These are phyloP conservation scores for Orchesellides sinensis DNA, from an alignment of 2,888 invertebrate species.

Conservation along the genomic window DNA sequence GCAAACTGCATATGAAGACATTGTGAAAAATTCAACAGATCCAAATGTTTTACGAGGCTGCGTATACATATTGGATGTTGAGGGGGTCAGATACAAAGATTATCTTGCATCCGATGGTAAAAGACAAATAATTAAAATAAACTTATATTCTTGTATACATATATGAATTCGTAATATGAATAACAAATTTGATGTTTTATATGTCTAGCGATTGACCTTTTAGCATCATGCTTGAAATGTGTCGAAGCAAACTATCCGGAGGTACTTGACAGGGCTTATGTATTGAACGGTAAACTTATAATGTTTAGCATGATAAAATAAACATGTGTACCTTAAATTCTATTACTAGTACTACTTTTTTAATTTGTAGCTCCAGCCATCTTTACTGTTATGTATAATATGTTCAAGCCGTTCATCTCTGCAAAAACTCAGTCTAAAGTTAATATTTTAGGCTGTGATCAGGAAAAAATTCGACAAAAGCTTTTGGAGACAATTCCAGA, in stretches of 20 bases:
- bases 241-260: conserved; percentile 61
- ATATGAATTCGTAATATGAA: not conserved
- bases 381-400: conserved; percentile 13
- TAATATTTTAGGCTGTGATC: conserved; percentile 20
- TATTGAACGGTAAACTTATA: conserved; percentile 42
- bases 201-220: conserved; percentile 17
- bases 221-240: conserved; percentile 5
- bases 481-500: conserved; percentile 23
- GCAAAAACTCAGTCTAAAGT: conserved; percentile 31
- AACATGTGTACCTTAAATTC: not conserved
- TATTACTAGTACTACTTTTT: not conserved
- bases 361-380: conserved; percentile 23
- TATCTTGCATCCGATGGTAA: conserved; percentile 30
- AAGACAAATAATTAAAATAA: too few relatives aligned
- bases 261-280: conserved; percentile 10
- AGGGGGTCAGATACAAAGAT: conserved; percentile 34
- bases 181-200: not conserved
- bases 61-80: conserved; percentile 38
- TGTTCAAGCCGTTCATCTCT: conserved; percentile 45
- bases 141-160: too few relatives aligned
- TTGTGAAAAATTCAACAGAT: not conserved
- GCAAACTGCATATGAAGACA: conserved; percentile 4
- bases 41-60: not conserved
- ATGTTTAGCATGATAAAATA: not conserved
- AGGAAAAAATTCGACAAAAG: conserved; percentile 1